phyloP scores from a whole-genome alignment of 2,888 invertebrate species.

The Pogonocherus hispidulus region DNA sequence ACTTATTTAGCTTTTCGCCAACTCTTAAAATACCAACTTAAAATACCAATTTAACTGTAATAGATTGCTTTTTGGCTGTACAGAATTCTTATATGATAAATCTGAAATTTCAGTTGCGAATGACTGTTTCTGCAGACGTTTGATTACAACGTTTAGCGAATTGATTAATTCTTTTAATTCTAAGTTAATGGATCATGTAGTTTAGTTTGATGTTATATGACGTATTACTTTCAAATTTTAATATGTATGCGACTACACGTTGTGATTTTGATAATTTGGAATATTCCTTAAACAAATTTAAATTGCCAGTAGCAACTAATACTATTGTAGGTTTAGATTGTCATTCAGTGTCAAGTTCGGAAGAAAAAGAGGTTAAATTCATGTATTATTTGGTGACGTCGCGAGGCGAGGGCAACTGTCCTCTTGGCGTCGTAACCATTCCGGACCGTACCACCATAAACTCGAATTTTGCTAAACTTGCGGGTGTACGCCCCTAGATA shows the following conservation, averaged over 20 bases:
- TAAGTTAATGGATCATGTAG: no score
- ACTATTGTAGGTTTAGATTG: neutral
- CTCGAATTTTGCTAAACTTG: neutral
- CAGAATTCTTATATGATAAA: no score
- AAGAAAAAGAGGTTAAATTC: neutral
- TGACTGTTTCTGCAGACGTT: no score
- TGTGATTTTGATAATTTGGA: constrained; percentile 12
- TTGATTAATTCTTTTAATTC: no score
- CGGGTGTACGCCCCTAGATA: constrained; percentile 13
- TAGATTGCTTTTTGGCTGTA: no score
- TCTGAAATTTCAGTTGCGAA: no score
- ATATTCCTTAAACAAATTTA: constrained; percentile 5
- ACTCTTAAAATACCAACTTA: no score
- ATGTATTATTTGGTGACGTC: neutral
- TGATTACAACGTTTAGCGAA: no score
- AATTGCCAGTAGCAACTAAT: neutral
- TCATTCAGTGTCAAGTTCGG: neutral
- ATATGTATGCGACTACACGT: constrained; percentile 7
- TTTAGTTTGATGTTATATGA: no score
- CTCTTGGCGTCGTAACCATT: neutral
- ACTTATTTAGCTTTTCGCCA: no score
- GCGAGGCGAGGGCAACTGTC: constrained; percentile 9
- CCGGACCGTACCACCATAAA: constrained; percentile 18
- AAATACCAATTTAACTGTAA: no score
- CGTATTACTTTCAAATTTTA: constrained; percentile 7